Base-by-base conservation (phyloP, 2,797 vertebrate species). In the Potorous gilbertii region DNA sequence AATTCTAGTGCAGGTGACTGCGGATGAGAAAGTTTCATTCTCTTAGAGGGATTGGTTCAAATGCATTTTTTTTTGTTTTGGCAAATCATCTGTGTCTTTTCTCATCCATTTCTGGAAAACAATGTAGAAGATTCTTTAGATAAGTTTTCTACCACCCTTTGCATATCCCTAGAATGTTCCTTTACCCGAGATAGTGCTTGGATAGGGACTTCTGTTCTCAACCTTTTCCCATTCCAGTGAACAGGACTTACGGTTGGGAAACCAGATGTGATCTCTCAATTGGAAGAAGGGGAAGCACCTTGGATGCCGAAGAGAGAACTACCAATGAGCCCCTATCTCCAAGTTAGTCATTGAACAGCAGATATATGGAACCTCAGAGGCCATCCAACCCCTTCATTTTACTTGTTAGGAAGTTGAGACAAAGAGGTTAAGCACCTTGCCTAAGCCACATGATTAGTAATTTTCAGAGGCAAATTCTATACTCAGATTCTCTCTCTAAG, bases 201-300 rank as follows among this genome's bases (percentile, higher is more conserved):
- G 18, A 24, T 40, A 74, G 34, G 16, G n/a, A 5, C 1, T 21
- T 74, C 6, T 21, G 0, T 74, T 6, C 59, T 93, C 92, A 94
- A 14, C 96, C 56, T 31, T 95, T 95, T 95, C 4, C 90, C 56
- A 16, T 27, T 92, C 66, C n/a, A 74, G 40, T 21, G 66, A 74
- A 92, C 74, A 97, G 96, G 96, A 29, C 96, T 40, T 90, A 66
- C 52, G 55, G 94, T 94, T 89, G 46, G 57, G 52, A 94, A 90
- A 56, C n/a, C 54, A 0, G 92, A 66, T 16, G 54, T 54, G 5
- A 34, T 97, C 10, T 95, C 94, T 92, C 95, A 50, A 13, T 66
- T 92, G 93, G 57, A 94, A 66, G 31, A 0, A 89, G 90, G 93
- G 54, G 90, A 95, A 90, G 92, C 91, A n/a, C 90, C 1, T 0